These are phyloP conservation scores for Triplophysa siluroides DNA, from an alignment of 2,113 vertebrate species.

Conservation along the genomic window DNA sequence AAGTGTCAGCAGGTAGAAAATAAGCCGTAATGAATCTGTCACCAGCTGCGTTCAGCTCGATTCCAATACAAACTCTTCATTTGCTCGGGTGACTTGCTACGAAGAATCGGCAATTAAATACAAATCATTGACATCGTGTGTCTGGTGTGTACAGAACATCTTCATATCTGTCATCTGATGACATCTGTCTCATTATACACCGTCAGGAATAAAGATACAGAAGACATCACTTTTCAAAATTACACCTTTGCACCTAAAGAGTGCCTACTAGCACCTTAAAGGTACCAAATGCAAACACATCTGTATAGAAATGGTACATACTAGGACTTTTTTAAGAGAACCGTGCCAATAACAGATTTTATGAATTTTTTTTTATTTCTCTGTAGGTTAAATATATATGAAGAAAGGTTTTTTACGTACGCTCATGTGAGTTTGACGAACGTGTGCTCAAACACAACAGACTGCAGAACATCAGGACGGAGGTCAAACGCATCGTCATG, in stretches of 20 bases:
- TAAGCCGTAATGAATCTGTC: slow-evolving; percentile 13
- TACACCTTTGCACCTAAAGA: too few species aligned
- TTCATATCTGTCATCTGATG: not conserved
- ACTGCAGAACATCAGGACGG: not conserved
- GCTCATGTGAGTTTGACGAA: not conserved
- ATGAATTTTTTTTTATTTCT: too few species aligned
- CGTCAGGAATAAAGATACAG: too few species aligned
- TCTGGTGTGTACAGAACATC: not conserved
- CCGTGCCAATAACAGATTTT: too few species aligned
- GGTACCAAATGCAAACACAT: too few species aligned
- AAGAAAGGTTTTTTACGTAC: not conserved
- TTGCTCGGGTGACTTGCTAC: not conserved
- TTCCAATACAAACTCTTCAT: not conserved
- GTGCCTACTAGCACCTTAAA: too few species aligned
- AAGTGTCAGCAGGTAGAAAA: slow-evolving; percentile 33
- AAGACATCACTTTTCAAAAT: too few species aligned
- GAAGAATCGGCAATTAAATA: not conserved
- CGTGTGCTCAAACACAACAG: not conserved
- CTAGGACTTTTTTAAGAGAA: too few species aligned
- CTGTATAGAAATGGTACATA: too few species aligned
- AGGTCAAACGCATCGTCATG: not conserved
- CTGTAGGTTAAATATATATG: too few species aligned
- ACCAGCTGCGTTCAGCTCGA: not conserved
- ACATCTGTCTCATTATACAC: not conserved
- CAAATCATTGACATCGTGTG: not conserved